Conservation (phyloP, 2,888 invertebrate species). For the Maniola hyperantus region DNA sequence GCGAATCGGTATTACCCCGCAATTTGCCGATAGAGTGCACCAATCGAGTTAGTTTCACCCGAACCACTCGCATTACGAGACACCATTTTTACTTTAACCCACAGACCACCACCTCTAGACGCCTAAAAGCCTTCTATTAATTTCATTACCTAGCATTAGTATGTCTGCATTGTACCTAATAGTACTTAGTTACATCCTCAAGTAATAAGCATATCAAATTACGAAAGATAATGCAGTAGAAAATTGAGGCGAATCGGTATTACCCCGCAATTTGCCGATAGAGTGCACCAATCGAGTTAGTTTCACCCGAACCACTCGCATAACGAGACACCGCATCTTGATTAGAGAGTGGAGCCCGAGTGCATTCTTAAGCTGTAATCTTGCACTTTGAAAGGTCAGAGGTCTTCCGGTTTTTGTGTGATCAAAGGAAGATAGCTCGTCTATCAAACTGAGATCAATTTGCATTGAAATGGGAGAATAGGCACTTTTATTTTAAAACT, state of each 20-base stretch:
- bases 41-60: slow-evolving; percentile 44
- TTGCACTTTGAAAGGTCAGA: slow-evolving; percentile 13
- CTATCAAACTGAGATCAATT: slow-evolving; percentile 4
- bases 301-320: slow-evolving; percentile 23
- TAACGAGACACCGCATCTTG: slow-evolving; percentile 31
- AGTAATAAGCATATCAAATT: not conserved
- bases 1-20: slow-evolving; percentile 36
- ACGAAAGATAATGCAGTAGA: slow-evolving; percentile 28
- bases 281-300: slow-evolving; percentile 45
- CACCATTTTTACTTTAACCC: too few species aligned
- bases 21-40: slow-evolving; percentile 44
- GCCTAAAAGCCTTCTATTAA: too few species aligned
- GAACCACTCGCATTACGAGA: slow-evolving; percentile 19
- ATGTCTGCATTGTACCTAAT: not conserved
- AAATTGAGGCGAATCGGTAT: slow-evolving; percentile 38
- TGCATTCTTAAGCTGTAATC: slow-evolving; percentile 32
- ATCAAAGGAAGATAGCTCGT: slow-evolving; percentile 5
- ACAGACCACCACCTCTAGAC: too few species aligned
- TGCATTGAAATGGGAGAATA: not conserved
- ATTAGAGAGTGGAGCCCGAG: slow-evolving; percentile 24
- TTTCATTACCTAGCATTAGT: too few species aligned
- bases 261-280: slow-evolving; percentile 43
- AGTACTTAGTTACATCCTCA: not conserved
- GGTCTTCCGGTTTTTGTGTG: slow-evolving; percentile 15
- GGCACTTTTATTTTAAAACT: not conserved